These are phyloP conservation scores for Trachelus iudaicus DNA, from an alignment of 2,888 invertebrate species.

Conservation along the genomic window DNA sequence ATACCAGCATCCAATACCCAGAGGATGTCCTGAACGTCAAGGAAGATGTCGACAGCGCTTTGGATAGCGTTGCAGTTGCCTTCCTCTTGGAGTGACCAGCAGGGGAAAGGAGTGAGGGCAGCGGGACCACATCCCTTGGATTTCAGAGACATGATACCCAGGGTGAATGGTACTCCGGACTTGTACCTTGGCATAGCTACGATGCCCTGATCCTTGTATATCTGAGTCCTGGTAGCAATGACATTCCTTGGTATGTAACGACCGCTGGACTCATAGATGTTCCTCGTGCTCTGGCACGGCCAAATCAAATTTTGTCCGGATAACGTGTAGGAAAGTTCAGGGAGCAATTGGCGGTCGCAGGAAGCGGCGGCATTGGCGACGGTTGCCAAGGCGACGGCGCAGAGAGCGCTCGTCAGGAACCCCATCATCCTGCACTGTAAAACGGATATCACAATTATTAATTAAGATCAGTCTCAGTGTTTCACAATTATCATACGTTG, in stretches of 20 bases:
- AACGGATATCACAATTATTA: neutral
- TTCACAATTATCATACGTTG: neutral
- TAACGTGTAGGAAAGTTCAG: slow-evolving; percentile 48
- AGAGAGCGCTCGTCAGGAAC: slow-evolving; percentile 30
- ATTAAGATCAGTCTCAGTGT: neutral
- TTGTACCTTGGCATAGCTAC: slow-evolving; percentile 73
- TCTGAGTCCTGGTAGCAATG: slow-evolving; percentile 72
- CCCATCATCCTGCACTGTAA: slow-evolving; percentile 37
- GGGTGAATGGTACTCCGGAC: slow-evolving; percentile 75
- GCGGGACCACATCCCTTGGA: slow-evolving; percentile 65
- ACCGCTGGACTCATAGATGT: slow-evolving; percentile 70
- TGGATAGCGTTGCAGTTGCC: slow-evolving; percentile 75
- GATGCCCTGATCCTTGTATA: slow-evolving; percentile 69
- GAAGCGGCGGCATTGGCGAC: slow-evolving; percentile 21
- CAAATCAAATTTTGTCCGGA: slow-evolving; percentile 58
- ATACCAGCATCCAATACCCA: slow-evolving; percentile 81
- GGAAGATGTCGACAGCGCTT: slow-evolving; percentile 76
- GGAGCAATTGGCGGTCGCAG: slow-evolving; percentile 46
- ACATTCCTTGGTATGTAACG: slow-evolving; percentile 71
- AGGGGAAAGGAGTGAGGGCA: slow-evolving; percentile 72
- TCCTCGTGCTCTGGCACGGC: slow-evolving; percentile 68
- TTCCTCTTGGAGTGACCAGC: slow-evolving; percentile 73
- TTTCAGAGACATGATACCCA: slow-evolving; percentile 70
- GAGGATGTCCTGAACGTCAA: slow-evolving; percentile 73
- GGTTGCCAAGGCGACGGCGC: slow-evolving; percentile 19